Conservation (phyloP, 2,797 vertebrate genomes). For the Melanotaenia nigrans region DNA sequence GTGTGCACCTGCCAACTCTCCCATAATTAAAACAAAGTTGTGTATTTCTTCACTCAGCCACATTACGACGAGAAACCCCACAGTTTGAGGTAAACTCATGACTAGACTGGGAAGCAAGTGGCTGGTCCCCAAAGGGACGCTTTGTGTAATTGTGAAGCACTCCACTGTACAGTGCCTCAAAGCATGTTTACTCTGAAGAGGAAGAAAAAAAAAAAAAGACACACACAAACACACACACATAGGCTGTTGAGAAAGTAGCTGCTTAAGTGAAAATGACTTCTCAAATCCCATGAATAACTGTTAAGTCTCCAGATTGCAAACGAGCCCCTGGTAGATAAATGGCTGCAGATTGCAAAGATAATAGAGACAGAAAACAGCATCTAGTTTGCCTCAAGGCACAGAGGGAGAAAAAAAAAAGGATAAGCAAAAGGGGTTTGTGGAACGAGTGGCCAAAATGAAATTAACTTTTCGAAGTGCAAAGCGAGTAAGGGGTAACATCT, state of each 20-base stretch:
- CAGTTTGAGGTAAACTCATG: conserved; percentile 37
- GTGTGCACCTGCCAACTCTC: neutral
- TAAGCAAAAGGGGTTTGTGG: conserved; percentile 30
- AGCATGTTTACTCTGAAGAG: conserved; percentile 66
- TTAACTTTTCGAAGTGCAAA: conserved; percentile 40
- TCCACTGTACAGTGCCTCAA: conserved; percentile 52
- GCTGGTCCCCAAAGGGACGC: conserved; percentile 33
- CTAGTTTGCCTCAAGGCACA: conserved; percentile 25
- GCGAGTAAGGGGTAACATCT: conserved; percentile 14
- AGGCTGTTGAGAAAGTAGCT: conserved; percentile 61
- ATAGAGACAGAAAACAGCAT: conserved; percentile 53
- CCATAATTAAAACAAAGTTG: conserved; percentile 22
- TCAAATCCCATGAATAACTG: conserved; percentile 66
- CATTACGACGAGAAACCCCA: conserved; percentile 11
- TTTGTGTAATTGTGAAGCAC: conserved; percentile 56
- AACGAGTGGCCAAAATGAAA: conserved; percentile 40
- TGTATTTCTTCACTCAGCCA: conserved; percentile 7
- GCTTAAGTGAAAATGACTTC: conserved; percentile 68
- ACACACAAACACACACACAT: too few relatives aligned
- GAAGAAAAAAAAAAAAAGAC: neutral
- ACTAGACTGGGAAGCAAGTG: conserved; percentile 53
- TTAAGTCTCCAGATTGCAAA: conserved; percentile 62
- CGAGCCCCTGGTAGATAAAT: conserved; percentile 54
- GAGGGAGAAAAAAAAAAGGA: neutral
- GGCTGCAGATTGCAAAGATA: conserved; percentile 55